These are phyloP conservation scores for Limonius californicus DNA, from an alignment of 1,140 invertebrate species.

Conservation along the genomic window DNA sequence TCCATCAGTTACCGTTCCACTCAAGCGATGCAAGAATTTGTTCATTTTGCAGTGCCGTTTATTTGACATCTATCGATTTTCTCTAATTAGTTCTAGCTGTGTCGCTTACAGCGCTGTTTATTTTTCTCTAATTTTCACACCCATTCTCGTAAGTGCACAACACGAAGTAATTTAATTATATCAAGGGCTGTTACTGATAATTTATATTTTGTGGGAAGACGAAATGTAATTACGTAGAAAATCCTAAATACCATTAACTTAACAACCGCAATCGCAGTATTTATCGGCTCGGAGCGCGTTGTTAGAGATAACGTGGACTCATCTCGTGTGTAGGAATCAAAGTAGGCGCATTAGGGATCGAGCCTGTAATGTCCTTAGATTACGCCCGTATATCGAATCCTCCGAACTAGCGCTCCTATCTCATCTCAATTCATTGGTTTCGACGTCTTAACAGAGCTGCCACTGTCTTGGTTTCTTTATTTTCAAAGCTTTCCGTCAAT, in stretches of 20 bases:
- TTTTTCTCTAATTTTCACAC: no score
- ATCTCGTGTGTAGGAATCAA: slow-evolving; percentile 33
- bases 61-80: no score
- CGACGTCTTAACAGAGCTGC: slow-evolving; percentile 29
- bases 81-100: no score
- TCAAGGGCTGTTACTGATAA: no score
- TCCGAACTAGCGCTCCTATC: slow-evolving; percentile 25
- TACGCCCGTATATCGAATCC: slow-evolving; percentile 29
- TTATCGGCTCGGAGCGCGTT: neutral
- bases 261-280: slow-evolving; percentile 1
- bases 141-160: no score
- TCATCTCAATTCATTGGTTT: slow-evolving; percentile 35
- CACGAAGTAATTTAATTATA: no score
- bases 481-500: neutral
- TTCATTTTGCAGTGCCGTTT: no score
- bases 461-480: slow-evolving; percentile 17
- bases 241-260: slow-evolving; percentile 23
- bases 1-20: no score
- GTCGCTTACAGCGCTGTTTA: no score
- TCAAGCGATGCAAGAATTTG: no score
- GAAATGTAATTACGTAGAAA: slow-evolving; percentile 20
- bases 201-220: no score
- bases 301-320: slow-evolving; percentile 22
- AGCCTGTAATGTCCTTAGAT: slow-evolving; percentile 31
- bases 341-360: slow-evolving; percentile 34